Evolutionary conservation across 2,888 invertebrate species (phyloP).

Genomic region (Rhynchonema sp.): DNA sequence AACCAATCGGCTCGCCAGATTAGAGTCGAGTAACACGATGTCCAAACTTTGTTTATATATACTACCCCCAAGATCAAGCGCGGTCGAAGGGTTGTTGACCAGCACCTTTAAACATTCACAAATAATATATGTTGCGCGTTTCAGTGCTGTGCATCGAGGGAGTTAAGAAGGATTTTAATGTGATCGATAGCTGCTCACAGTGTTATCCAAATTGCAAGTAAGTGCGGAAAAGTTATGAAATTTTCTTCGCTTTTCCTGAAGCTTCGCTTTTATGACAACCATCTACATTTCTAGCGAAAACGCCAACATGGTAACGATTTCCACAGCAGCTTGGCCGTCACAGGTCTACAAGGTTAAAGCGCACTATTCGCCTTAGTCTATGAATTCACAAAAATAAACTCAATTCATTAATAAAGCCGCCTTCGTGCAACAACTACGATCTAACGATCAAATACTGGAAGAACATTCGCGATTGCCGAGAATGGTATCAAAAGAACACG

Average conservation of each 20-base stretch:
- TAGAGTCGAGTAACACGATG: too few relatives aligned
- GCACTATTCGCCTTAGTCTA: background rate
- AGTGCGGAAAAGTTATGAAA: too few relatives aligned
- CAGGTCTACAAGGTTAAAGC: conserved; percentile 14
- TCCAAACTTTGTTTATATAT: too few relatives aligned
- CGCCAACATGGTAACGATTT: conserved; percentile 20
- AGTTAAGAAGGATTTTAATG: conserved; percentile 14
- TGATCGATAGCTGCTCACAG: conserved; percentile 16
- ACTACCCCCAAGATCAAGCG: too few relatives aligned
- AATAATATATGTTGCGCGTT: background rate
- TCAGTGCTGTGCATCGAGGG: conserved; percentile 16
- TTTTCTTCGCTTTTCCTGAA: too few relatives aligned
- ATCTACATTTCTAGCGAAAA: conserved; percentile 12
- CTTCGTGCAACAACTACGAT: conserved; percentile 13
- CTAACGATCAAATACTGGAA: background rate
- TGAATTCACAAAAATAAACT: background rate
- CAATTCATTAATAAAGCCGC: conserved; percentile 13
- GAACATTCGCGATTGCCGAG: conserved; percentile 1
- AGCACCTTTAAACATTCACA: too few relatives aligned
- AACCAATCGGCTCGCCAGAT: too few relatives aligned
- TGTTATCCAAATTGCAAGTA: conserved; percentile 23
- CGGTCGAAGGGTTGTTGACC: too few relatives aligned
- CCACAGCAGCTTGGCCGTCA: conserved; percentile 23
- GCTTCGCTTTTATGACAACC: background rate
- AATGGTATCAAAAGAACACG: conserved; percentile 24